Base-by-base conservation (phyloP, 2,888 invertebrate species). In the Hirtodrosophila trivittata region DNA sequence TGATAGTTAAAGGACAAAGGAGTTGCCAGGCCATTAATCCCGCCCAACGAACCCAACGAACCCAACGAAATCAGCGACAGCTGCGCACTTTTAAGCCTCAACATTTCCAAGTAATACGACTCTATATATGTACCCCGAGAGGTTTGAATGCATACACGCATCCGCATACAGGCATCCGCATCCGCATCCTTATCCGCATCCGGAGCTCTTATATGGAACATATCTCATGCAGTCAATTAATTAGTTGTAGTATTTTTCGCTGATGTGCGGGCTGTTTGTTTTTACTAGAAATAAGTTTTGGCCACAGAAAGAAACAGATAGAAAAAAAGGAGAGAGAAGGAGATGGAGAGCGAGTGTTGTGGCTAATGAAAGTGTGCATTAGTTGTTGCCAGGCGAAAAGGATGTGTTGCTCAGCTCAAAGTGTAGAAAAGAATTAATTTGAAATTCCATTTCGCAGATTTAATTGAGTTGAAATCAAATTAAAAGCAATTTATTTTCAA, bases 391-490 rank as follows among this genome's bases (percentile, higher is more conserved):
- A 45, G 60, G 67, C 67, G 5, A 21, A 21, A 46, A 30, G 32
- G n/a, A 33, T 30, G 18, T 21, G 50, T 21, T n/a, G n/a, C n/a
- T n/a, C n/a, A n/a, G n/a, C n/a, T 18, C 59, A 50, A 67, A 50
- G 51, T 38, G 50, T 10, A 43, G 59, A 45, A 77, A 76, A 81
- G 86, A 88, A 80, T 86, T 87, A 88, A 89, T 89, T 89, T 83
- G 81, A 87, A 90, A 89, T 89, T 90, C 87, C 87, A 89, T 90
- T 90, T 89, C 87, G 83, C 81, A 77, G 80, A 89, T 89, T 90
- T 90, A 90, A 90, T 90, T 90, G 89, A 90, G 90, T 89, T 89
- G 89, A 90, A 90, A 90, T 90, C 88, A 88, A 90, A 90, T 90
- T 89, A 90, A 89, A 89, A 88, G 87, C 85, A 88, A 88, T 89